Conservation (phyloP, 1,140 invertebrate species). For the Ephestia elutella region DNA sequence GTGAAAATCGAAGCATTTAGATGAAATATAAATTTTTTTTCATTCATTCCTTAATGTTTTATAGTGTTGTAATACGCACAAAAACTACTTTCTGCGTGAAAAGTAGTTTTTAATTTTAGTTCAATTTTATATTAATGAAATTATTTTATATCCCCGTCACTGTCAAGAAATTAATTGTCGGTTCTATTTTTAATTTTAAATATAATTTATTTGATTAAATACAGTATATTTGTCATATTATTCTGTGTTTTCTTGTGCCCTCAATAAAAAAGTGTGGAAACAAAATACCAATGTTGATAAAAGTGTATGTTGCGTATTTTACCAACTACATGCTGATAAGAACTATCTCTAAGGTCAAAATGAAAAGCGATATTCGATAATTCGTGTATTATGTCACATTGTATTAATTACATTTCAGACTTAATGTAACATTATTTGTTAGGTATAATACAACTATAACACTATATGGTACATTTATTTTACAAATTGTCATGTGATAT, state of each 20-base stretch:
- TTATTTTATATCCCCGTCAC: conserved; percentile 39
- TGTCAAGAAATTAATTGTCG: conserved; percentile 60
- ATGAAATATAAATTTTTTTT: conserved; percentile 32
- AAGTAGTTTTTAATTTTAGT: conserved; percentile 32
- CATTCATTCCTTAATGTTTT: conserved; percentile 40
- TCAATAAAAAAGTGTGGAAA: not conserved
- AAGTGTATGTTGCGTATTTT: too few species aligned
- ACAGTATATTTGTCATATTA: conserved; percentile 65
- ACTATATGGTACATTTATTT: conserved; percentile 65
- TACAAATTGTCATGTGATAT: conserved; percentile 67
- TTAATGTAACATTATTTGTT: conserved; percentile 28
- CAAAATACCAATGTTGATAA: not conserved
- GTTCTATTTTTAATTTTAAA: conserved; percentile 62
- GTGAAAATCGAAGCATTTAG: conserved; percentile 43
- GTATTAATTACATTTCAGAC: conserved; percentile 42
- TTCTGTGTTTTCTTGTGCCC: conserved; percentile 24
- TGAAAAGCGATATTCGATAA: conserved; percentile 18
- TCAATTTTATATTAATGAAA: conserved; percentile 35
- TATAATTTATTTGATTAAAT: conserved; percentile 71
- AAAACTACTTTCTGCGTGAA: conserved; percentile 30
- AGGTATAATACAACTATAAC: conserved; percentile 39
- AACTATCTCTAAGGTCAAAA: conserved; percentile 1
- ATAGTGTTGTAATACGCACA: conserved; percentile 44
- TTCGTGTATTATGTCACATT: conserved; percentile 28
- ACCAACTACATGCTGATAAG: too few species aligned